Evolutionary conservation across 2,888 invertebrate species (phyloP).

Genomic region (Cantharis rufa): DNA sequence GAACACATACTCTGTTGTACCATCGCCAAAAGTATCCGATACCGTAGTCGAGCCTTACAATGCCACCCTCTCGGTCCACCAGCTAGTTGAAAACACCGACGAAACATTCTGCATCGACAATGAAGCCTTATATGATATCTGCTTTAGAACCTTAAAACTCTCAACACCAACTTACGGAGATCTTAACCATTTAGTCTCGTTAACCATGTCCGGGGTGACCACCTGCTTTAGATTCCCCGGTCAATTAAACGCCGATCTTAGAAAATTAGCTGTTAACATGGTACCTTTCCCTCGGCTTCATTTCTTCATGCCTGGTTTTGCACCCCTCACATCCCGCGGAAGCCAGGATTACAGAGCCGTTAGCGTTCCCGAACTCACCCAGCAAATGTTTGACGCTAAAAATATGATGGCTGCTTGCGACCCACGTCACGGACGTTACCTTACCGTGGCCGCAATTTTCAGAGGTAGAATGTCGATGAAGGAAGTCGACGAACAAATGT

Average conservation of each 20-base stretch:
- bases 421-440: constrained; percentile 70
- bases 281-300: constrained; percentile 95
- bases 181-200: constrained; percentile 87
- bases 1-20: constrained; percentile 94
- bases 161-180: constrained; percentile 91
- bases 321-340: constrained; percentile 86
- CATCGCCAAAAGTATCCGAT: constrained; percentile 85
- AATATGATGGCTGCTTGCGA: constrained; percentile 82
- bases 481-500: constrained; percentile 78
- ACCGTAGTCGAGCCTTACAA: constrained; percentile 92
- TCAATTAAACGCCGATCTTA: constrained; percentile 88
- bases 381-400: constrained; percentile 78
- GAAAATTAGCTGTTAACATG: constrained; percentile 93
- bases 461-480: constrained; percentile 77
- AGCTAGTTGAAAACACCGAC: constrained; percentile 87
- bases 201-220: constrained; percentile 86
- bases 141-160: constrained; percentile 85
- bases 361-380: constrained; percentile 75
- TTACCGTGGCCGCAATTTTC: constrained; percentile 74
- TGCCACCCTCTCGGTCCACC: constrained; percentile 85
- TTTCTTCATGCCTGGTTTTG: constrained; percentile 96
- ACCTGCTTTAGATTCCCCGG: constrained; percentile 91
- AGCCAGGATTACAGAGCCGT: constrained; percentile 70
- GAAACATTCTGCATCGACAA: constrained; percentile 91
- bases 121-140: constrained; percentile 89